Conservation (phyloP, 2,888 invertebrate species). For the Cantharis rufa region DNA sequence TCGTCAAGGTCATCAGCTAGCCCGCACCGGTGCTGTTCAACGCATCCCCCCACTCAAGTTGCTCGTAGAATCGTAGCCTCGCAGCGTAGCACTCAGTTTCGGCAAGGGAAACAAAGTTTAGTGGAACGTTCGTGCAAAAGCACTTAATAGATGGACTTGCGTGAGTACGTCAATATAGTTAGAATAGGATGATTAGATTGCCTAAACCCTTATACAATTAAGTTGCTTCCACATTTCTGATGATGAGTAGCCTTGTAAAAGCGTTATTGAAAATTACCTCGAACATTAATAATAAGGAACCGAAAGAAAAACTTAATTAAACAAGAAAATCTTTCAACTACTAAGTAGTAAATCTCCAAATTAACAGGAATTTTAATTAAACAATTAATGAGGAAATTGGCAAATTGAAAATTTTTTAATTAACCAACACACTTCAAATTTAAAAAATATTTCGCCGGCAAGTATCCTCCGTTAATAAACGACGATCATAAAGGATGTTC, state of each 20-base stretch:
- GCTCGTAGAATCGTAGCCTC: constrained; percentile 36
- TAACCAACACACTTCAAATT: background rate
- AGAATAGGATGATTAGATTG: constrained; percentile 8
- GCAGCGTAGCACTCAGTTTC: constrained; percentile 37
- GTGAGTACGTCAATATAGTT: constrained; percentile 38
- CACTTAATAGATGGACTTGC: constrained; percentile 37
- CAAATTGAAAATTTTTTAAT: background rate
- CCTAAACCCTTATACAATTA: constrained; percentile 3
- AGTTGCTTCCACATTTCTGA: background rate
- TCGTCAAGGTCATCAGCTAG: constrained; percentile 35
- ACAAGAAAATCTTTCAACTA: background rate
- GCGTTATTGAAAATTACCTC: background rate
- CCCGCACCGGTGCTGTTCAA: constrained; percentile 9
- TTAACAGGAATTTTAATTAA: background rate
- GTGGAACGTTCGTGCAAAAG: constrained; percentile 30
- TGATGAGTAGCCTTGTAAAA: background rate
- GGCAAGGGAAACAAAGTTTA: constrained; percentile 34
- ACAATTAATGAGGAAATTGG: background rate
- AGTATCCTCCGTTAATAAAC: background rate
- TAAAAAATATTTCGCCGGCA: background rate
- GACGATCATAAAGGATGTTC: background rate
- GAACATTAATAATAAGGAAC: background rate
- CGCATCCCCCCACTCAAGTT: constrained; percentile 34
- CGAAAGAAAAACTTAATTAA: background rate
- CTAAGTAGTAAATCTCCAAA: background rate